Conservation (phyloP, 2,113 vertebrate genomes). For the Hystrix cristata region DNA sequence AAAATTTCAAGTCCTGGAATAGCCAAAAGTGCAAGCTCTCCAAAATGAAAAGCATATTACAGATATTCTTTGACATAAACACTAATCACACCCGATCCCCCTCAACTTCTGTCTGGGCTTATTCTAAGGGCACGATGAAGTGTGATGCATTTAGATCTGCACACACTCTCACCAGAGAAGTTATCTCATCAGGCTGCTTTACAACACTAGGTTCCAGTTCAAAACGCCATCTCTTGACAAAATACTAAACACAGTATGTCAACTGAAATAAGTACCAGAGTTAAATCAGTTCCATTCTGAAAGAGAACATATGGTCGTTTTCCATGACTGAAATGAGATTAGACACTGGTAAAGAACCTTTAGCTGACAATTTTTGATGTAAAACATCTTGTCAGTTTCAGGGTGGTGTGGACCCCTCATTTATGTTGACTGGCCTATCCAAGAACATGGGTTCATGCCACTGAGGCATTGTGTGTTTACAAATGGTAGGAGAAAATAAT, state of each 20-base stretch:
- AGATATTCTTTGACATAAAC: neutral
- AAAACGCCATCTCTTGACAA: neutral
- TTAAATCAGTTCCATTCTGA: neutral
- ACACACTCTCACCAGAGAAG: neutral
- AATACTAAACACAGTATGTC: neutral
- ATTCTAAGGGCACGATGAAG: neutral
- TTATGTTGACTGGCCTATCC: neutral
- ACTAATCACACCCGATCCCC: neutral
- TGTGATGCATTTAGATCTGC: neutral
- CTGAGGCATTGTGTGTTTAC: neutral
- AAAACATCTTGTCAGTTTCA: neutral
- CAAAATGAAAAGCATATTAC: constrained; percentile 24
- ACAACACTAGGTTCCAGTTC: neutral
- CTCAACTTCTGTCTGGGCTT: neutral
- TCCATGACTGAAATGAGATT: neutral
- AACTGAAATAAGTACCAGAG: neutral
- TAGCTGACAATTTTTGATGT: neutral
- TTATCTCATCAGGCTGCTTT: neutral
- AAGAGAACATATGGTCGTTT: neutral
- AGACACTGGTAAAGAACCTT: neutral
- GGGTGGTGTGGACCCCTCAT: neutral
- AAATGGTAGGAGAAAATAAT: neutral
- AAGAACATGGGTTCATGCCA: neutral
- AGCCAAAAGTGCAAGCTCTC: neutral
- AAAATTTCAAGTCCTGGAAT: neutral